phyloP scores from a whole-genome alignment of 2,797 vertebrate species.

The Microctenopoma lineatum region DNA sequence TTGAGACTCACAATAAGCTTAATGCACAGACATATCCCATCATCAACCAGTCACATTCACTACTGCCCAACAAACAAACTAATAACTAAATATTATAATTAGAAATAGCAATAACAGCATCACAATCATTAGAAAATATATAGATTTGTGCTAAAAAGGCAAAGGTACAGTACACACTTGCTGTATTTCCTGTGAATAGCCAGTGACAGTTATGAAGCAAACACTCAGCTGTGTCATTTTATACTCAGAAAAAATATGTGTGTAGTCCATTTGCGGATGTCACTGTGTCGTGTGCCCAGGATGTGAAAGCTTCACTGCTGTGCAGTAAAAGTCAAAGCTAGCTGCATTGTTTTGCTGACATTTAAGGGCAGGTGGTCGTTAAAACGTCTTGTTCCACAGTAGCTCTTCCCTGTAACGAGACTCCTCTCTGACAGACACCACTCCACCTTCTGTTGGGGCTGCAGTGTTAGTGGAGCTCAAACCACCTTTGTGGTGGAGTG shows the following conservation, averaged over 20 bases:
- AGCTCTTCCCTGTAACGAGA: slow-evolving; percentile 14
- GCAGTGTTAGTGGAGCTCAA: slow-evolving; percentile 1
- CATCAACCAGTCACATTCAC: too few species aligned
- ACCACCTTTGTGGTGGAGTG: not conserved
- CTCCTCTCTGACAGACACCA: slow-evolving; percentile 26
- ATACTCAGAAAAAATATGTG: not conserved
- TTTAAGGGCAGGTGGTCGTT: slow-evolving; percentile 34
- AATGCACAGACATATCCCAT: too few species aligned
- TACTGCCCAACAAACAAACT: too few species aligned
- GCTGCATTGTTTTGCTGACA: slow-evolving; percentile 34
- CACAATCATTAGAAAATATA: too few species aligned
- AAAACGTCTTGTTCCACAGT: slow-evolving; percentile 24
- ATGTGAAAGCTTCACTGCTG: slow-evolving; percentile 6
- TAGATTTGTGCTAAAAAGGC: too few species aligned
- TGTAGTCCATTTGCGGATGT: not conserved
- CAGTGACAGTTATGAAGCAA: not conserved
- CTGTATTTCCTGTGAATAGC: not conserved
- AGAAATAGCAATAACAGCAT: too few species aligned
- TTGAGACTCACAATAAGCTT: too few species aligned
- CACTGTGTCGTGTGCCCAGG: not conserved
- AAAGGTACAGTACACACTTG: too few species aligned
- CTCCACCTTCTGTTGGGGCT: not conserved
- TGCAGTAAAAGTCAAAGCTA: slow-evolving; percentile 4
- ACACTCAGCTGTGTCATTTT: not conserved
- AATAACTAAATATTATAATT: too few species aligned